Percentiles rank a stretch among this genome's conserved stretches.
Evolutionary conservation across 1,140 invertebrate genomes (phyloP).

Genomic region (Heliconius melpomene): DNA sequence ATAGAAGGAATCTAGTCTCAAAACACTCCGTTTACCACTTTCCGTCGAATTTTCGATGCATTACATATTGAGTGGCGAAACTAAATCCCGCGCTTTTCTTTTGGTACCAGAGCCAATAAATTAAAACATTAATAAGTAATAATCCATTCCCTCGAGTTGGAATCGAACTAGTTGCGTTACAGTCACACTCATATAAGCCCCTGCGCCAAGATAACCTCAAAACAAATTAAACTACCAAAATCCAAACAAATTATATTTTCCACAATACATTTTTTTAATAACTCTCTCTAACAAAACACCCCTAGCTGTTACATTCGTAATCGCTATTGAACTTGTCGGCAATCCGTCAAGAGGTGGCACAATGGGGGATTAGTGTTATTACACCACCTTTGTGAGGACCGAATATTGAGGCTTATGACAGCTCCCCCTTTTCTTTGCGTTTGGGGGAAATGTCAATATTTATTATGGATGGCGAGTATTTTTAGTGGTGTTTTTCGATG

Average conservation of each 20-base stretch:
- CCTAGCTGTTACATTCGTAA: conserved; percentile 59
- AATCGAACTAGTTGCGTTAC: too few relatives aligned
- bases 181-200: too few relatives aligned
- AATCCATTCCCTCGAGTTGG: too few relatives aligned
- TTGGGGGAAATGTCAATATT: conserved; percentile 18
- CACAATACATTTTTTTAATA: conserved; percentile 67
- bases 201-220: not conserved
- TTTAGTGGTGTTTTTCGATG: not conserved
- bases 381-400: conserved; percentile 72
- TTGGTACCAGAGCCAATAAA: too few relatives aligned
- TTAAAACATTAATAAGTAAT: too few relatives aligned
- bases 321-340: conserved; percentile 68
- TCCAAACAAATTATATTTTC: conserved; percentile 69
- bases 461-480: conserved; percentile 7
- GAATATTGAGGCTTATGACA: conserved; percentile 78
- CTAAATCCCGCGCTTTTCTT: too few relatives aligned
- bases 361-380: conserved; percentile 79
- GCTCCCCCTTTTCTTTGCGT: conserved; percentile 51
- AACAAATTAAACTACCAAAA: conserved; percentile 23
- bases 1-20: too few relatives aligned
- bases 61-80: too few relatives aligned
- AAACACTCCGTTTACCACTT: too few relatives aligned
- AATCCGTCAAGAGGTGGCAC: conserved; percentile 79
- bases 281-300: conserved; percentile 65
- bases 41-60: too few relatives aligned